phyloP scores from a whole-genome alignment of 1,140 invertebrate species.

The Polyergus mexicanus region DNA sequence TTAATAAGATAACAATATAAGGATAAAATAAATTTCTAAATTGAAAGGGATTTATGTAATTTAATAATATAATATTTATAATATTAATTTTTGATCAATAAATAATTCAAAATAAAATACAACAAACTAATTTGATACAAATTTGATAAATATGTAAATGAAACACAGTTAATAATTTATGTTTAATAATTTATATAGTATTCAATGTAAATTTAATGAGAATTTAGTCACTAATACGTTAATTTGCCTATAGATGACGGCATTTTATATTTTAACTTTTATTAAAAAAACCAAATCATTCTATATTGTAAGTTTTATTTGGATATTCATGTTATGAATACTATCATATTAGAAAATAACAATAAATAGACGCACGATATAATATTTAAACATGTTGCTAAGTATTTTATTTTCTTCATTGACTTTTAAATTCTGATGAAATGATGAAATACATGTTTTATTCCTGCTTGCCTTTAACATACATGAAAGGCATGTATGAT shows the following conservation, averaged over 20 bases:
- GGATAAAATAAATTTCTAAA: not conserved
- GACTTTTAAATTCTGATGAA: constrained; percentile 8
- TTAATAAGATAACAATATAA: not conserved
- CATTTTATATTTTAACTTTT: no score
- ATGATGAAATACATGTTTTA: not conserved
- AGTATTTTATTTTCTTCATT: not conserved
- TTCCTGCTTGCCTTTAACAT: constrained; percentile 14
- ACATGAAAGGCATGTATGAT: constrained; percentile 29
- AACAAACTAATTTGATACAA: no score
- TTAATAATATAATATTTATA: no score
- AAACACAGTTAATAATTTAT: no score
- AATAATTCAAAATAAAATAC: no score
- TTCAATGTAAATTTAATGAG: no score
- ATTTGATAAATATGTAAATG: no score
- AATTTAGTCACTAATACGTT: no score
- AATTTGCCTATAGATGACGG: no score
- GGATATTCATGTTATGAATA: not conserved
- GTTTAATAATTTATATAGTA: no score
- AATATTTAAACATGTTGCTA: not conserved
- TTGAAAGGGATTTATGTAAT: not conserved
- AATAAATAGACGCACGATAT: not conserved
- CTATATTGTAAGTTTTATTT: not conserved
- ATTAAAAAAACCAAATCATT: not conserved
- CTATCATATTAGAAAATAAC: not conserved
- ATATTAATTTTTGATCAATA: no score